Base-by-base conservation (phyloP, 2,113 vertebrate species). In the Megaleporinus macrocephalus region DNA sequence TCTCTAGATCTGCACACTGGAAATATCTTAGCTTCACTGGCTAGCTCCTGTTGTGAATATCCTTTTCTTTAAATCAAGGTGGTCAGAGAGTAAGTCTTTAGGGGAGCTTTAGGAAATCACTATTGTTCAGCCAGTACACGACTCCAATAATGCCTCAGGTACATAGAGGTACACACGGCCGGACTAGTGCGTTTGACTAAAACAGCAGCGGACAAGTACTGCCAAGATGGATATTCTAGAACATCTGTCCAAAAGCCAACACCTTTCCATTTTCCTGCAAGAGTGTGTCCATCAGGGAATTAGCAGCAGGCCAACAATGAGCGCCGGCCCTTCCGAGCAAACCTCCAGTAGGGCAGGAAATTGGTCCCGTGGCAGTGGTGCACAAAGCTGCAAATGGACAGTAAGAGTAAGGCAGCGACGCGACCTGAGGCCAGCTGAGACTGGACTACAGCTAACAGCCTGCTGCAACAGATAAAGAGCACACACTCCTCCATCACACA, bases 311-410 rank as follows among this genome's bases (percentile, higher is more conserved):
- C 30, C 76, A 79, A 68, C 18, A 79, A 53, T 22, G 1, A 79
- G 16, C 72, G 53, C 26, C 75, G 16, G 62, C 49, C 76, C 47
- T 74, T 79, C 30, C 18, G 72, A 82, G 71, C 61, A 63, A 79
- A 72, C 71, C 63, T 83, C 36, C 80, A 83, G 47, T 63, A 72
- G 77, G 76, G 55, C 84, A 73, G 41, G 61, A 76, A 83, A 86
- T 83, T 83, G 84, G 65, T 70, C 47, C 73, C 30, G 29, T 79
- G 71, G 66, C 65, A 85, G 76, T 20, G 36, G 57, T 80, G 59
- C 59, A 76, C 73, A 80, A 79, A 82, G 76, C 76, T 75, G 76
- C 53, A 82, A 85, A 83, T 80, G 80, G 72, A 65, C 84, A 76
- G 73, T 0, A 30, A 69, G 63, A 44, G 24, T 73, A 49, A 80